phyloP scores from a whole-genome alignment of 1,140 invertebrate genomes.

The Parasteatoda tepidariorum region DNA sequence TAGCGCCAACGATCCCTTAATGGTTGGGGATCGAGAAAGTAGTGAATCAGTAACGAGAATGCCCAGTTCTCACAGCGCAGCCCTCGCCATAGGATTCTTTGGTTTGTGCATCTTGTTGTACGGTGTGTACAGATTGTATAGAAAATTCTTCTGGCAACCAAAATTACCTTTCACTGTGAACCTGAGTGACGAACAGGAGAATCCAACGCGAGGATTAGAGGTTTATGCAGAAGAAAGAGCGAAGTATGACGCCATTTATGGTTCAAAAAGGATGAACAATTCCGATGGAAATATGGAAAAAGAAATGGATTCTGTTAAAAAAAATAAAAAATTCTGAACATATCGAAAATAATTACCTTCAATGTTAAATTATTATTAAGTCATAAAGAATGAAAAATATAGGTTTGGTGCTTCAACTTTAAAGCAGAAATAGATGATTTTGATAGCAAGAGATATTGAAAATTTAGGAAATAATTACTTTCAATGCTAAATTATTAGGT shows the following conservation, averaged over 20 bases:
- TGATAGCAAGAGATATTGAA: too few species aligned
- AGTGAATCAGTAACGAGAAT: neutral
- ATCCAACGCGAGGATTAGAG: neutral
- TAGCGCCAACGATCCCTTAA: neutral
- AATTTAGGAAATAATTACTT: too few species aligned
- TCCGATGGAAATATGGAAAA: too few species aligned
- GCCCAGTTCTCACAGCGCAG: conserved; percentile 44
- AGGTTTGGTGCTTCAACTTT: too few species aligned
- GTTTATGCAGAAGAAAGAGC: neutral
- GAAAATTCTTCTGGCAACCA: neutral
- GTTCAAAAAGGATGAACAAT: conserved; percentile 15
- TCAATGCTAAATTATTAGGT: too few species aligned
- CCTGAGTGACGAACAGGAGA: neutral
- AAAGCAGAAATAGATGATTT: too few species aligned
- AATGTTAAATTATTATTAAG: too few species aligned
- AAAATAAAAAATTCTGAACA: too few species aligned
- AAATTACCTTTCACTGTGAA: conserved; percentile 8
- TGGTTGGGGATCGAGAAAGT: conserved; percentile 4
- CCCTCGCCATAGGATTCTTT: conserved; percentile 29
- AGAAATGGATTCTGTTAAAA: too few species aligned
- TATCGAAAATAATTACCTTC: too few species aligned
- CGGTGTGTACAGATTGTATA: conserved; percentile 21
- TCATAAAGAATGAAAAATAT: too few species aligned
- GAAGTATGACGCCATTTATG: conserved; percentile 31
- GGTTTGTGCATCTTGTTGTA: conserved; percentile 19